A percentile compares a stretch with the other conserved stretches of the same genome.
phyloP scores from a whole-genome alignment of 2,797 vertebrate genomes.

The Falco berigora region DNA sequence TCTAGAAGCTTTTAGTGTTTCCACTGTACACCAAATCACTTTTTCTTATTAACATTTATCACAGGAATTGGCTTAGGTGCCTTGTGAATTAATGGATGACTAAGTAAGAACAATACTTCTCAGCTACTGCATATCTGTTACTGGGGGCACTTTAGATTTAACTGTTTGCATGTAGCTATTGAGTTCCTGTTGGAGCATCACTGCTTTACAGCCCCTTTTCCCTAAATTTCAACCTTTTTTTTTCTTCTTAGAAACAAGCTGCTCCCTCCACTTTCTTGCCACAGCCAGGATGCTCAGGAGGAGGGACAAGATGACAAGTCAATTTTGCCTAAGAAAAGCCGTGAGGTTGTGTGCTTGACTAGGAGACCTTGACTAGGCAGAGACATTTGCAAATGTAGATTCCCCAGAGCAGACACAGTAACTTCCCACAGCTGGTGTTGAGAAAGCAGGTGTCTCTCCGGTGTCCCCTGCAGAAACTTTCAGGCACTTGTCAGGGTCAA shows the following conservation, averaged over 20 bases:
- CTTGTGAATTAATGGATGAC: neutral
- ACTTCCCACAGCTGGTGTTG: accelerated
- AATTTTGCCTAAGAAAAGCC: neutral
- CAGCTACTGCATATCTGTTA: neutral
- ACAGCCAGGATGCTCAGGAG: neutral
- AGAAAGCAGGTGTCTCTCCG: neutral
- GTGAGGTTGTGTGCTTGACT: neutral
- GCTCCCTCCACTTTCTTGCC: neutral
- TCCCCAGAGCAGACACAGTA: neutral
- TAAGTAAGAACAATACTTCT: neutral
- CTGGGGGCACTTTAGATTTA: neutral
- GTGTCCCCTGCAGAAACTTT: neutral
- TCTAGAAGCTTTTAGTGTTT: neutral
- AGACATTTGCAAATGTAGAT: neutral
- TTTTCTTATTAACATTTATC: neutral
- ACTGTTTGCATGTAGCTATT: neutral
- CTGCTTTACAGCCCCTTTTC: neutral
- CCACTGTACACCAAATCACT: neutral
- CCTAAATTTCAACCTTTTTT: neutral
- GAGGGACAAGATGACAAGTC: neutral
- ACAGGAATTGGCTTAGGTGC: neutral
- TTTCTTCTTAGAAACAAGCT: neutral
- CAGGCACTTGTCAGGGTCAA: accelerated
- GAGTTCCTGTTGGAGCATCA: neutral
- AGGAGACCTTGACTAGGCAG: neutral